These are phyloP conservation scores for Drosophila orena DNA, from an alignment of 1,140 invertebrate genomes.

Conservation along the genomic window DNA sequence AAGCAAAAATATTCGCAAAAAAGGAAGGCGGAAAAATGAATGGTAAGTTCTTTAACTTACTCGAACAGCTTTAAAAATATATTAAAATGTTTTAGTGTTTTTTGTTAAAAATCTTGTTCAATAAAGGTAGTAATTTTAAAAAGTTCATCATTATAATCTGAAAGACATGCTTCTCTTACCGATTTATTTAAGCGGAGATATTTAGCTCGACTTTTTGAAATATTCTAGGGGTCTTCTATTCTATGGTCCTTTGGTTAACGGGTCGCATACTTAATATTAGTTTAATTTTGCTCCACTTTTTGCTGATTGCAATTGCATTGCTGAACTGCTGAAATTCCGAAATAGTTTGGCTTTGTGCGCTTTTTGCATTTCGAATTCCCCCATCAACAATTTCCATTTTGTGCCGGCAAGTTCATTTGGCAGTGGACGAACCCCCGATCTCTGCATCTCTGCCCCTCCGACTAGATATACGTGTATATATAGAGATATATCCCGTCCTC, in stretches of 20 bases:
- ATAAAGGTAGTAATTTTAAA: no score
- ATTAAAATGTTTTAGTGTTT: neutral
- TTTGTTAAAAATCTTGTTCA: neutral
- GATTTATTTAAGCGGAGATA: no score
- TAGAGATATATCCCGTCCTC: neutral
- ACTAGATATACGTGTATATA: conserved; percentile 13
- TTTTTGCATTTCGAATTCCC: conserved; percentile 54
- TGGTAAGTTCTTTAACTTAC: conserved; percentile 2
- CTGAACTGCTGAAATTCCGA: conserved; percentile 37
- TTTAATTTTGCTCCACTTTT: conserved; percentile 31
- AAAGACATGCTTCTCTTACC: no score
- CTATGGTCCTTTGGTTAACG: conserved; percentile 1
- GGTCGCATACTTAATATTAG: conserved; percentile 68
- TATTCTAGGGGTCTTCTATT: no score
- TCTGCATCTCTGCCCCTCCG: neutral
- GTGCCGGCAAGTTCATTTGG: conserved; percentile 56
- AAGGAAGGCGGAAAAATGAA: neutral
- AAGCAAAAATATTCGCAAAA: conserved; percentile 5
- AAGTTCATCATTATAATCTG: no score
- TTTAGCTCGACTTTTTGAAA: no score
- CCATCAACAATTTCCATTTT: conserved; percentile 64
- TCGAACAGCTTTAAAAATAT: conserved; percentile 31
- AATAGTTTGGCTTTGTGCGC: conserved; percentile 54
- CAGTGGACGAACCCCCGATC: conserved; percentile 24
- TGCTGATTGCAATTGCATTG: conserved; percentile 39